Conservation (phyloP, 2,113 vertebrate species). For the Galbula dea region DNA sequence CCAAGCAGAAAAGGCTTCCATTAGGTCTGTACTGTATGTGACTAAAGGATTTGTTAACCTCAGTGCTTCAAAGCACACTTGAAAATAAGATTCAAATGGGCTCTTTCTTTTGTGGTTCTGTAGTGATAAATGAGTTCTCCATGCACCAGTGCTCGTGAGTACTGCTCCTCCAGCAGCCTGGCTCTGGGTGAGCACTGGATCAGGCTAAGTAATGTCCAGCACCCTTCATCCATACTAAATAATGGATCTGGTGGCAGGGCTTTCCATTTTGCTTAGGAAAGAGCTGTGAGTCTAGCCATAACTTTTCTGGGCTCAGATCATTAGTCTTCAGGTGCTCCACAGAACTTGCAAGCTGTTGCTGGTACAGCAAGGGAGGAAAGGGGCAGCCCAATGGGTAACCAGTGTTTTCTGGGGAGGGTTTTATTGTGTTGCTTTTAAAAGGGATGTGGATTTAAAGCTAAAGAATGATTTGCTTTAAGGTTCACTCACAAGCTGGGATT, state of each 20-base stretch:
- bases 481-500: background rate
- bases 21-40: slow-evolving; percentile 26
- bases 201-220: slow-evolving; percentile 53
- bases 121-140: slow-evolving; percentile 66
- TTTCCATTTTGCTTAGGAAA: slow-evolving; percentile 16
- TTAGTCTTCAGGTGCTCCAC: background rate
- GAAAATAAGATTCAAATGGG: slow-evolving; percentile 63
- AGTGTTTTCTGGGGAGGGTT: accelerated
- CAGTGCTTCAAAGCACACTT: slow-evolving; percentile 62
- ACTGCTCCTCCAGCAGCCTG: slow-evolving; percentile 27
- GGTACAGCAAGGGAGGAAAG: background rate
- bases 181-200: slow-evolving; percentile 48
- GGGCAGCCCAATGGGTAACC: background rate
- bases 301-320: background rate
- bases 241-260: background rate
- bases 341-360: background rate
- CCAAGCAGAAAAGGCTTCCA: slow-evolving; percentile 6
- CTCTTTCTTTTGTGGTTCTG: slow-evolving; percentile 60
- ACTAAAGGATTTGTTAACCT: slow-evolving; percentile 60
- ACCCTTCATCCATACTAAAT: slow-evolving; percentile 56
- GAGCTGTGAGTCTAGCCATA: background rate
- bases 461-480: background rate
- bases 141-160: slow-evolving; percentile 63
- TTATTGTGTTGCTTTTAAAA: too few species aligned
- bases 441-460: background rate